Base-by-base conservation (phyloP, 2,888 invertebrate genomes). In the Hydraecia micacea region DNA sequence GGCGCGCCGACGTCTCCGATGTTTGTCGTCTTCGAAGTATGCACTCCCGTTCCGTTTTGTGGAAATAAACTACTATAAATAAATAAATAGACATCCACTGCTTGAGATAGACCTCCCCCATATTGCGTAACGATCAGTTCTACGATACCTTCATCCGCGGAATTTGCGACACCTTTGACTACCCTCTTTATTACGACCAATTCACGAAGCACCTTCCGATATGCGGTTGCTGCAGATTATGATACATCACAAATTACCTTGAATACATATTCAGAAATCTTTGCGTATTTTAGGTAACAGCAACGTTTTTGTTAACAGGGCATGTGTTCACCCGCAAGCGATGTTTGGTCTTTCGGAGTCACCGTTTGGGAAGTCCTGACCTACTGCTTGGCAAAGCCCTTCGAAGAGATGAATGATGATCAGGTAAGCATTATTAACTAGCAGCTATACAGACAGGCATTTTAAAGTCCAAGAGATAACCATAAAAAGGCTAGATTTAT, bases 341-440 rank as follows among this genome's bases (percentile, higher is more conserved):
- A 99, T 94, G 98, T 99, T 2, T 99, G 99, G 99, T 98, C 99
- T 0, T 99, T 99, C 92, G 99, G 98, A 11, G 98, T 99, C 49
- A 98, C 99, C 0, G 97, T 99, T 65, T 99, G 99, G 99, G 99
- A 99, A 93, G 97, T 99, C 46, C 97, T 99, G 83, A 98, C 98
- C 81, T 97, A 98, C 90, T 98, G 99, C 93, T 97, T 97, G 76
- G 98, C 98, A 81, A 98, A 98, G 90, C 99, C 99, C 0, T 98
- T 98, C 91, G 98, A 98, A 32, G 98, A 98, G 89, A 97, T 99
- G 94, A 98, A 97, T 75, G 98, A 98, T 91, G 98, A 98, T 90
- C 98, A 99, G 95, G 98, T 99, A 83, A 88, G 72, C 25, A 66
- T 49, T 36, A 39, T 36, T 36, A 42, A 32, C 32, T 25, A 52